Conservation (phyloP, 2,797 vertebrate species). For the Onychomys arenicola region DNA sequence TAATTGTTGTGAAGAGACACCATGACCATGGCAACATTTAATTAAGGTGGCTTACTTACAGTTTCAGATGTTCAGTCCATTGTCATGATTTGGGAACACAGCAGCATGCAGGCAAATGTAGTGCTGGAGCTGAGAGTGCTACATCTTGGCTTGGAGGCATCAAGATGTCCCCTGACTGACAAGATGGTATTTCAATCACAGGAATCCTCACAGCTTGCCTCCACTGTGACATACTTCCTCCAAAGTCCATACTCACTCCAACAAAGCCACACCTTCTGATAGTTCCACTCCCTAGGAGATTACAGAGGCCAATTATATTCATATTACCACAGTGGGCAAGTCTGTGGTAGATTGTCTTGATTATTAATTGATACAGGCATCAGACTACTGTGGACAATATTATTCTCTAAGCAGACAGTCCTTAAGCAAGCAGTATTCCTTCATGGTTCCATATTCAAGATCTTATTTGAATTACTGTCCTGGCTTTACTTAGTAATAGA, state of each 20-base stretch:
- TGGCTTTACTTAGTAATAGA: neutral
- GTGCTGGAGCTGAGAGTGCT: neutral
- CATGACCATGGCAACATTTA: neutral
- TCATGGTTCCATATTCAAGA: neutral
- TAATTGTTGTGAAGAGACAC: neutral
- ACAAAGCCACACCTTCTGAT: neutral
- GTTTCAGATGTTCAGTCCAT: neutral
- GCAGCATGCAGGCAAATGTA: no score
- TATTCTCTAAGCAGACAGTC: neutral
- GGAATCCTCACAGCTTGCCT: neutral
- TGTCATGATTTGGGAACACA: neutral
- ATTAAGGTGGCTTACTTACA: neutral
- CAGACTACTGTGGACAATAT: neutral
- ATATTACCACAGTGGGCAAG: neutral
- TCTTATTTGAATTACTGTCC: neutral
- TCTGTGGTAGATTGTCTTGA: neutral
- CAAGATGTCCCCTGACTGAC: neutral
- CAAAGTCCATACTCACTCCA: neutral
- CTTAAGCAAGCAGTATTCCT: neutral
- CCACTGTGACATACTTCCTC: neutral
- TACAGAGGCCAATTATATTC: neutral
- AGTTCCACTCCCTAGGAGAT: neutral
- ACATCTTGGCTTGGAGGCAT: neutral
- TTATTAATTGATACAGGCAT: neutral
- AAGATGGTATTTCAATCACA: neutral